phyloP scores from a whole-genome alignment of 2,797 vertebrate species.

The Florisuga fusca region DNA sequence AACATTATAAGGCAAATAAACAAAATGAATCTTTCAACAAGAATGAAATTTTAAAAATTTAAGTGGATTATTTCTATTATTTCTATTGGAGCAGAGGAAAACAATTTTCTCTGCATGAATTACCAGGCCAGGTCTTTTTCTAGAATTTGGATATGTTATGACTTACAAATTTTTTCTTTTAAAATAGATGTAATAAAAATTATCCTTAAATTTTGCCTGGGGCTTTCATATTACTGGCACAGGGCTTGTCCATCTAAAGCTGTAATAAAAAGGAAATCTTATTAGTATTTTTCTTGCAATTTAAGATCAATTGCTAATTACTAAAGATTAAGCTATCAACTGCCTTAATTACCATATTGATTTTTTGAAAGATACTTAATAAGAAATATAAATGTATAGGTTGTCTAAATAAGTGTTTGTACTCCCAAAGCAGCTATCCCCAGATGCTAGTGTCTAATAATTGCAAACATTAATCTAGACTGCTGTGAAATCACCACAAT shows the following conservation, averaged over 20 bases:
- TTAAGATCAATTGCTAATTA: constrained; percentile 18
- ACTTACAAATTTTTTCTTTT: neutral
- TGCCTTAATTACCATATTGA: constrained; percentile 25
- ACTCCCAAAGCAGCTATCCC: neutral
- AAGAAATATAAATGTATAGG: constrained; percentile 23
- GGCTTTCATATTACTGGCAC: neutral
- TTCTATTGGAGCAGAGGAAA: neutral
- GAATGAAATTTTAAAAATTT: neutral
- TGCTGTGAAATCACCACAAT: neutral
- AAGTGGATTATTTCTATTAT: neutral
- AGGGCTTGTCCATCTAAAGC: neutral
- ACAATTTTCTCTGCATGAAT: neutral
- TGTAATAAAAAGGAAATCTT: neutral
- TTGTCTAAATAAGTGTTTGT: constrained; percentile 29
- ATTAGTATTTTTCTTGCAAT: neutral
- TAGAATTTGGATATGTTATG: neutral
- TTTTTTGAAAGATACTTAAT: constrained; percentile 34
- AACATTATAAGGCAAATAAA: neutral
- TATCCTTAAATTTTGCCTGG: neutral
- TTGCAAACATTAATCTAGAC: constrained; percentile 14
- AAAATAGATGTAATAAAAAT: neutral
- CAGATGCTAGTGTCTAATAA: neutral
- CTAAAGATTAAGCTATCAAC: constrained; percentile 7
- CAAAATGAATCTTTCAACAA: neutral
- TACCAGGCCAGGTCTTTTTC: neutral